These are phyloP conservation scores for Eclectus roratus DNA, from an alignment of 2,113 vertebrate genomes.

Conservation along the genomic window DNA sequence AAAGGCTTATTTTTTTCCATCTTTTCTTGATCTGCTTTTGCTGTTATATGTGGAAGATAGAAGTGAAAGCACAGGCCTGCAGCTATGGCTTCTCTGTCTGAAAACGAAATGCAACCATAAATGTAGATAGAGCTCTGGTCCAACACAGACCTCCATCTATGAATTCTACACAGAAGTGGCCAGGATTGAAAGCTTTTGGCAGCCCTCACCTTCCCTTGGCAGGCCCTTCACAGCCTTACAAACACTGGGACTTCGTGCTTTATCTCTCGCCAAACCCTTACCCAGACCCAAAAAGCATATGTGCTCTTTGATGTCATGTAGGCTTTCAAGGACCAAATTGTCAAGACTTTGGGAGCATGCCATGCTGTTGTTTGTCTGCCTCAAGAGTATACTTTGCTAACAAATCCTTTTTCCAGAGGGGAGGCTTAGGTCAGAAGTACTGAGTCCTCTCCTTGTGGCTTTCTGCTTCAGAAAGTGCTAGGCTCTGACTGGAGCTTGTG, in stretches of 20 bases:
- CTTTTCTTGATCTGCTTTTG: not conserved
- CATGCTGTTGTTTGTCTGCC: not conserved
- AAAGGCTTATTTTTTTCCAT: not conserved
- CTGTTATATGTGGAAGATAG: not conserved
- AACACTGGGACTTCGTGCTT: not conserved
- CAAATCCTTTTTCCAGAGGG: not conserved
- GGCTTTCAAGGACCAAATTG: not conserved
- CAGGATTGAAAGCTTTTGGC: not conserved
- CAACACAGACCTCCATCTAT: not conserved
- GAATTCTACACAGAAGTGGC: not conserved
- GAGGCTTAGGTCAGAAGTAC: not conserved
- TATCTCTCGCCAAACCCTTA: not conserved
- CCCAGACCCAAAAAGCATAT: not conserved
- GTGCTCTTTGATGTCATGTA: accelerated
- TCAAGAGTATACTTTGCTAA: not conserved
- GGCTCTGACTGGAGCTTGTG: not conserved
- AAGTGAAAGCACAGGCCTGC: not conserved
- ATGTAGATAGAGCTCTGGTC: not conserved
- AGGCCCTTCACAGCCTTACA: not conserved
- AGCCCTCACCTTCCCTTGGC: not conserved
- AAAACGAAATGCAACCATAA: not conserved
- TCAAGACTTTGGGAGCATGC: not conserved
- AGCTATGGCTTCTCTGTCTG: not conserved
- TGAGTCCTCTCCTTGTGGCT: not conserved
- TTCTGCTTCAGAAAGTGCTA: not conserved